A percentile compares a stretch with the other conserved stretches of the same genome.
These are phyloP conservation scores for Cantharis rufa DNA, from an alignment of 2,888 invertebrate genomes.

Conservation along the genomic window DNA sequence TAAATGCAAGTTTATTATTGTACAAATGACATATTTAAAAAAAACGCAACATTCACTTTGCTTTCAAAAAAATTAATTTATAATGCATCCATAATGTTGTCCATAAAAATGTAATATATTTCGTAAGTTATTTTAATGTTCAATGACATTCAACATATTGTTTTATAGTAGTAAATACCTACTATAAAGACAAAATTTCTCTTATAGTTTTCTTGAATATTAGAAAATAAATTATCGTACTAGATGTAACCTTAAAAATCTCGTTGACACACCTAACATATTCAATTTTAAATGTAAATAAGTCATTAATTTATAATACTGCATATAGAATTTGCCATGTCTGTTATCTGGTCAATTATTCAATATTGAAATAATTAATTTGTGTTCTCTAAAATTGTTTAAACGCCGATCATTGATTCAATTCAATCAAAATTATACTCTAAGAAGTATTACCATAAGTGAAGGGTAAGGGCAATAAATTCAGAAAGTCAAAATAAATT, in stretches of 20 bases:
- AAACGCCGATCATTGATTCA: background rate
- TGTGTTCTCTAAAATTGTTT: background rate
- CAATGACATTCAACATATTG: background rate
- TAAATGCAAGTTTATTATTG: background rate
- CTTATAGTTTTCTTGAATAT: background rate
- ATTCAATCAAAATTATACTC: background rate
- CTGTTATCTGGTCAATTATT: background rate
- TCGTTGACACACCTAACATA: background rate
- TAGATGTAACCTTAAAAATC: background rate
- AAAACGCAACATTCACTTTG: background rate
- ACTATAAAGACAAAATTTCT: background rate
- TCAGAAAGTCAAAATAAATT: background rate
- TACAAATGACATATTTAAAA: background rate
- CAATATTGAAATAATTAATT: too few species aligned
- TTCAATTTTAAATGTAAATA: background rate
- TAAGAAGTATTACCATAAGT: too few species aligned
- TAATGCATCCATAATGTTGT: background rate
- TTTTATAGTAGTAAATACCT: background rate
- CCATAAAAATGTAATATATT: background rate
- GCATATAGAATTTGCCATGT: background rate
- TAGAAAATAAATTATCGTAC: background rate
- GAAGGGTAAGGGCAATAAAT: background rate
- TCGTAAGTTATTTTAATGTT: background rate
- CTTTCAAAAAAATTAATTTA: background rate
- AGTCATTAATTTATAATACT: background rate